Evolutionary conservation across 35 echinoderm and acorn worm species (phyloP), one percentile per base, ranked within the genome.

Genomic region (Patiria miniata): DNA sequence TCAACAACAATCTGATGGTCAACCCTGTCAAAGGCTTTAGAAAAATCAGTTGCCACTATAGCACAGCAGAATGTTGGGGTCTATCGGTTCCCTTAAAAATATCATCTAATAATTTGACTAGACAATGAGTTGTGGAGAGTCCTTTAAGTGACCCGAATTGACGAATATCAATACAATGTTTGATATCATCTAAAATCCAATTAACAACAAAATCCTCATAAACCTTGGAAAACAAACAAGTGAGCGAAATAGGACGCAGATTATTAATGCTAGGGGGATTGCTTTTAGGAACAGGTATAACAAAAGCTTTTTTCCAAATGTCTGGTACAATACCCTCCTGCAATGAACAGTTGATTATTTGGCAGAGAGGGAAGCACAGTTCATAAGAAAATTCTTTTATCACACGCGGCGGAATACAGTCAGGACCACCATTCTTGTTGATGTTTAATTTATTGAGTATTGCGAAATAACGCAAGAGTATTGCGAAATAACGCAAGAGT

Each of bases 161-260:
- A 12, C 12, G 42, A 47, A 12, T 47, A 47, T 61, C 58, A 61
- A 61, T 61, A 30, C 5, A 61, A 21, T 61, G 8, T 16, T 9
- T 61, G 8, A 61, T 61, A 21, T 61, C 58, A 61, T 21, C 19
- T 61, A 61, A 22, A 30, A 61, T 61, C 58, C 58, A 61, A 21
- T 61, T 61, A 22, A 61, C 58, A 61, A 61, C 19, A 61, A 61
- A 61, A 61, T 61, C 58, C 19, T 61, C 58, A 21, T 15, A 61
- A 61, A 79, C 21, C 0, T 79, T 39, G 9, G 39, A 61, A 30
- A 69, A 69, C 61, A 69, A 29, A 36, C 26, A 73, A 28, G 14
- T 32, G 1, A 69, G 34, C 14, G 30, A 15, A 69, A 69, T 2
- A 34, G 61, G 18, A 23, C n/a, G 60, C 19, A 68, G 5, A 23